Conservation (phyloP, 2,797 vertebrate species). For the Microctenopoma stevenorrisi region DNA sequence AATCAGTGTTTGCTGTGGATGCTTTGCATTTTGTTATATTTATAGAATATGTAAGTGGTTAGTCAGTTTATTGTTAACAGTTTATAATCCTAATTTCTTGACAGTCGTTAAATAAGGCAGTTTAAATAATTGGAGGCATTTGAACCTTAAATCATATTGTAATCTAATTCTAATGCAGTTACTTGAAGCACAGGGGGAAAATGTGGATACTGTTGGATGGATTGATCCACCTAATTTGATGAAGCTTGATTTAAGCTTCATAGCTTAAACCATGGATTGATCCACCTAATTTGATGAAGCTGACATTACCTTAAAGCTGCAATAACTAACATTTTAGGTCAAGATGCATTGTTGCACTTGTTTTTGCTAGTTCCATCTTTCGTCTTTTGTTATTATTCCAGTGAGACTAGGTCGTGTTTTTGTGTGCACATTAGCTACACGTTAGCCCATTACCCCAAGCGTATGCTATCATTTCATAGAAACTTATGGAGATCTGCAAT, state of each 20-base stretch:
- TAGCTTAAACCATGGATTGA: neutral
- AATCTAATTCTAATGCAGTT: too few species aligned
- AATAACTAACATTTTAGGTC: too few species aligned
- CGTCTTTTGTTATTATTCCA: too few species aligned
- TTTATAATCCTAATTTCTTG: neutral
- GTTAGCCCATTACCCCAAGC: too few species aligned
- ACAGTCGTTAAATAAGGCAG: neutral
- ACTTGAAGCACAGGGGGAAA: too few species aligned
- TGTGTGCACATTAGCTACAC: too few species aligned
- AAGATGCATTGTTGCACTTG: too few species aligned
- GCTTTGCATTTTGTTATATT: too few species aligned
- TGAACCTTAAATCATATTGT: neutral
- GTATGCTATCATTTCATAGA: too few species aligned
- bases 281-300: neutral
- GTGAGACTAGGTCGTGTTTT: too few species aligned
- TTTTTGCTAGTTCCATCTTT: too few species aligned
- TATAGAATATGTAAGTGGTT: neutral
- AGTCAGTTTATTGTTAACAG: neutral
- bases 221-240: neutral
- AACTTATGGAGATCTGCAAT: too few species aligned
- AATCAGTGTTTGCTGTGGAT: neutral
- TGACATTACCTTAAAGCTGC: neutral
- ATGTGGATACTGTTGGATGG: neutral
- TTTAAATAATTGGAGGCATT: neutral
- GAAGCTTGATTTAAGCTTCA: constrained; percentile 1